Conservation (phyloP, 2,113 vertebrate genomes). For the Calyptomena viridis region DNA sequence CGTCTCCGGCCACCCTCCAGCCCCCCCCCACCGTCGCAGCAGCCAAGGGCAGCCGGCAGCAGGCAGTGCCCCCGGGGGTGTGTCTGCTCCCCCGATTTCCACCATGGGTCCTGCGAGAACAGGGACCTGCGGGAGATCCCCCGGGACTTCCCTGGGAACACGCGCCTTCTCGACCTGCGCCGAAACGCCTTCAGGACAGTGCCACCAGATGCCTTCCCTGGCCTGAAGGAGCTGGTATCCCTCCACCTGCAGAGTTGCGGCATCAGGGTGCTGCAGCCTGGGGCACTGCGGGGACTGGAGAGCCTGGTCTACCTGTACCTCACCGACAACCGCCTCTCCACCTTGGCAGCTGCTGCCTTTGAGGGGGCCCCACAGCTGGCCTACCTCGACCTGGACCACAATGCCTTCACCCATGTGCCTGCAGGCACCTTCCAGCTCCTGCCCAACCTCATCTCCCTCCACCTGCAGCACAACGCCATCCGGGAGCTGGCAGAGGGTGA, state of each 20-base stretch:
- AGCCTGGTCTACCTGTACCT: constrained; percentile 91
- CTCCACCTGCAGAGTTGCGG: constrained; percentile 88
- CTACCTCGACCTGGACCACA: constrained; percentile 90
- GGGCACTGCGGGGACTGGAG: constrained; percentile 83
- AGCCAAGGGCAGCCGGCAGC: not conserved
- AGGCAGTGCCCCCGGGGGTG: constrained; percentile 79
- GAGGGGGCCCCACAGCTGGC: constrained; percentile 80
- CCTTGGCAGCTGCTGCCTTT: constrained; percentile 76
- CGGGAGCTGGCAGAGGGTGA: constrained; percentile 64
- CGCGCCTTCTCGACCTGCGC: constrained; percentile 83
- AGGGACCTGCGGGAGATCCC: constrained; percentile 80
- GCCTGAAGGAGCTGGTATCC: constrained; percentile 79
- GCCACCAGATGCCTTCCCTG: constrained; percentile 77
- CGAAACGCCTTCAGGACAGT: constrained; percentile 81
- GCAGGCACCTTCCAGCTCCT: constrained; percentile 76
- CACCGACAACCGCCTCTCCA: constrained; percentile 82
- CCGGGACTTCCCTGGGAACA: constrained; percentile 79
- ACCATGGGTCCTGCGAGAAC: constrained; percentile 83
- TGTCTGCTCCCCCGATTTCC: constrained; percentile 74
- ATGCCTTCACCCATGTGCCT: constrained; percentile 79
- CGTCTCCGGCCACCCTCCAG: not conserved
- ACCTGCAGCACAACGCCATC: constrained; percentile 86
- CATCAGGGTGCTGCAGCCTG: constrained; percentile 71
- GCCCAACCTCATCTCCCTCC: constrained; percentile 84
- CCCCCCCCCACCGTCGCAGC: not conserved